These are phyloP conservation scores for Tursiops truncatus DNA, from an alignment of 2,113 vertebrate species.

Conservation along the genomic window DNA sequence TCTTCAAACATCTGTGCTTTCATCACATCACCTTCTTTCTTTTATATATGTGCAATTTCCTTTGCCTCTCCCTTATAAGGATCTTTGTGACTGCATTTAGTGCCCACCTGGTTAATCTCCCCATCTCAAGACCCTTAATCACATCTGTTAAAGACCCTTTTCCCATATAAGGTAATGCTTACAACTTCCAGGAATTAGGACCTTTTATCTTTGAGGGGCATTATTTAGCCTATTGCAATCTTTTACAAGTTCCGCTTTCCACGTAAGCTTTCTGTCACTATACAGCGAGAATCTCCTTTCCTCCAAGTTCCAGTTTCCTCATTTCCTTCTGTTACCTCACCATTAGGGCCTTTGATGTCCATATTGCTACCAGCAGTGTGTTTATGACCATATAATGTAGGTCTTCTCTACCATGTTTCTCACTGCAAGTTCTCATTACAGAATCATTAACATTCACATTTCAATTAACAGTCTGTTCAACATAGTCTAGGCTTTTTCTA, in stretches of 20 bases:
- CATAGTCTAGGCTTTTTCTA: background rate
- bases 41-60: background rate
- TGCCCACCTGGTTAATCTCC: background rate
- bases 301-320: background rate
- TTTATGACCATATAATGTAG: background rate
- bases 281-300: background rate
- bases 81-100: background rate
- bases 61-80: background rate
- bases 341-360: background rate
- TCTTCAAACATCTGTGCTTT: background rate
- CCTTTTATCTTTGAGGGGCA: too few species aligned
- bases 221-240: background rate
- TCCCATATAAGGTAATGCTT: background rate
- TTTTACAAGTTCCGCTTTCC: background rate
- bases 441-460: background rate
- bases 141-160: background rate
- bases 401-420: background rate
- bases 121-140: background rate
- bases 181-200: fast-evolving
- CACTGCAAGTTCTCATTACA: background rate
- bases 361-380: background rate
- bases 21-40: background rate
- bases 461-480: background rate
- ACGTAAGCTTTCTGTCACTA: background rate
- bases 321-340: background rate